phyloP scores from a whole-genome alignment of 2,888 invertebrate genomes.

The Periphyllus acericola region DNA sequence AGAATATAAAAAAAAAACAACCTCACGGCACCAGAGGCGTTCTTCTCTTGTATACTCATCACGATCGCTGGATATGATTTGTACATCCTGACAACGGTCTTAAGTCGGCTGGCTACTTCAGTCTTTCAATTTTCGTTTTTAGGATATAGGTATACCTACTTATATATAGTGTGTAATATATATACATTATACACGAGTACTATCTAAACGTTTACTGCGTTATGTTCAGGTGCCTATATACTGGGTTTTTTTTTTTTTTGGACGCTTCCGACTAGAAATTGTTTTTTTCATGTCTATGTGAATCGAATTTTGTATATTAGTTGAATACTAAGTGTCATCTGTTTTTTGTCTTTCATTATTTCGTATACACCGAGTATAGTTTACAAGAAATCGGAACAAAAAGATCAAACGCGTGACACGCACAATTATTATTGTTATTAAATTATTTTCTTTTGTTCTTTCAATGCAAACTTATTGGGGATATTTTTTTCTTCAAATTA shows the following conservation, averaged over 20 bases:
- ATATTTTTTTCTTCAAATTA: background rate
- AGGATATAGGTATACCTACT: conserved; percentile 2
- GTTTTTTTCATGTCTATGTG: conserved; percentile 7
- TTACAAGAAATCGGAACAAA: conserved; percentile 19
- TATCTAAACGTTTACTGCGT: background rate
- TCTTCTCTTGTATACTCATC: conserved; percentile 49
- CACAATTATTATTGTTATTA: conserved; percentile 39
- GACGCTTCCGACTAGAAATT: conserved; percentile 17
- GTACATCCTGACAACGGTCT: conserved; percentile 49
- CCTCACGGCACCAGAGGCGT: conserved; percentile 46
- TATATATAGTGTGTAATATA: too few species aligned
- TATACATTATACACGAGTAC: too few species aligned
- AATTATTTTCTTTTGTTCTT: conserved; percentile 38
- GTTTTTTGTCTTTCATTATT: background rate
- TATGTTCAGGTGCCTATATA: background rate
- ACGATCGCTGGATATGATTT: conserved; percentile 54
- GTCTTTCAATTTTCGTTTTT: conserved; percentile 49
- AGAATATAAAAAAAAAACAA: conserved; percentile 18
- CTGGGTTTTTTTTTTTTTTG: background rate
- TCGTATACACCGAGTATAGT: background rate
- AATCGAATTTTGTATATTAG: conserved; percentile 40
- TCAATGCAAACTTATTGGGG: conserved; percentile 16
- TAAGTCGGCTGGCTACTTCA: conserved; percentile 12
- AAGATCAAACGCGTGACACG: conserved; percentile 30
- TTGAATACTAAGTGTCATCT: conserved; percentile 3